Conservation (phyloP, 1,140 invertebrate species). For the Drosophila hydei region DNA sequence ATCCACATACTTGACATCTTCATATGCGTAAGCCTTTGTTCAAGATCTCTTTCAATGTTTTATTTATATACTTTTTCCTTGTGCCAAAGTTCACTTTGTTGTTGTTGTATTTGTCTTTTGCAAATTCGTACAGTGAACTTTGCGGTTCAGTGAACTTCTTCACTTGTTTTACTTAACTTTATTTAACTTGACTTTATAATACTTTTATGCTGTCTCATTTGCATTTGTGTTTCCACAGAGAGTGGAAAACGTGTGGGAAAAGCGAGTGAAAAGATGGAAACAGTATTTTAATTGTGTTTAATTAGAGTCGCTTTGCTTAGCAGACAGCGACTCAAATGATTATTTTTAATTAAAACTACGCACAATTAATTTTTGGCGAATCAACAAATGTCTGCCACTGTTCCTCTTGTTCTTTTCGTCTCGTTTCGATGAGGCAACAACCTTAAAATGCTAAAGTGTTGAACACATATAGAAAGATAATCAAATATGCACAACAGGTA, state of each 20-base stretch:
- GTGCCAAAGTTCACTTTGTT: constrained; percentile 40
- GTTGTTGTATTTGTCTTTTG: constrained; percentile 22
- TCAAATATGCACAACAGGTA: constrained; percentile 64
- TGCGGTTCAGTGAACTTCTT: constrained; percentile 62
- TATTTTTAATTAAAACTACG: constrained; percentile 69
- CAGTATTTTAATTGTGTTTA: constrained; percentile 73
- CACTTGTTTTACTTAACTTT: constrained; percentile 18
- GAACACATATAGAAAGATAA: constrained; percentile 11
- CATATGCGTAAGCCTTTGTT: constrained; percentile 16
- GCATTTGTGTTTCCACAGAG: constrained; percentile 42
- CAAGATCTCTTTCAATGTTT: constrained; percentile 23
- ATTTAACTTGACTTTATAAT: constrained; percentile 13
- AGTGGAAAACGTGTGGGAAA: neutral
- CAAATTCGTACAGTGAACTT: constrained; percentile 50
- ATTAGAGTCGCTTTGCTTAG: constrained; percentile 63
- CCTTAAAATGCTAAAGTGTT: constrained; percentile 31
- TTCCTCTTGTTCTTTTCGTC: neutral
- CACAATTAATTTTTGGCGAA: constrained; percentile 50
- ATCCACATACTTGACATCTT: constrained; percentile 28
- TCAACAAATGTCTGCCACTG: constrained; percentile 22
- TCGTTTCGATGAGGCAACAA: constrained; percentile 46
- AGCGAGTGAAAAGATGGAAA: constrained; percentile 1
- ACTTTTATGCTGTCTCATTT: constrained; percentile 69
- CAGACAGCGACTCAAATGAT: constrained; percentile 53
- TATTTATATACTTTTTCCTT: constrained; percentile 2